These are phyloP conservation scores for Oxystoma pomonae DNA, from an alignment of 2,888 invertebrate species.

Conservation along the genomic window DNA sequence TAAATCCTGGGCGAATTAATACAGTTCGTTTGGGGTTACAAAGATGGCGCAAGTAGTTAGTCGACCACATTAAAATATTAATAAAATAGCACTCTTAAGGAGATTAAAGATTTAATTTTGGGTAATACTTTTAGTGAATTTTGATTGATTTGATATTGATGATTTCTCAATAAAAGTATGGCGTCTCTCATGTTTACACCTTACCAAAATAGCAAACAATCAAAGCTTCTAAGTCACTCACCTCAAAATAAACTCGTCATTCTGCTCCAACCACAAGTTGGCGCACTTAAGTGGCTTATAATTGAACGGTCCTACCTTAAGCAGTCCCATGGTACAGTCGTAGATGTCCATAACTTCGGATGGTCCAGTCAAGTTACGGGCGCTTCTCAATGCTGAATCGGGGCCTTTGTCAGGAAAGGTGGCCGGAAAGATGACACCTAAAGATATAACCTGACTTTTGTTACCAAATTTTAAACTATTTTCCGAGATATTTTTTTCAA, in stretches of 20 bases:
- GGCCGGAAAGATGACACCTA: constrained; percentile 87
- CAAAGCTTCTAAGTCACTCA: constrained; percentile 79
- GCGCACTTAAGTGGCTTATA: constrained; percentile 88
- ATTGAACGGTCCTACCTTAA: constrained; percentile 90
- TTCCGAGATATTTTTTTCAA: not conserved
- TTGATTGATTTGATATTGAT: no score
- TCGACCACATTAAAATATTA: no score
- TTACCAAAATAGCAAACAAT: no score
- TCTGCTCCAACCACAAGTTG: constrained; percentile 85
- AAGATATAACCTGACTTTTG: no score
- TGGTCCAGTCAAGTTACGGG: constrained; percentile 79
- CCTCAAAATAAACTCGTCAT: constrained; percentile 87
- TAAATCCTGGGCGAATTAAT: no score
- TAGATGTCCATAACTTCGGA: constrained; percentile 84
- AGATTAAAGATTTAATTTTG: no score
- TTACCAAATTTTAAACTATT: not conserved
- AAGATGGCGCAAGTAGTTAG: no score
- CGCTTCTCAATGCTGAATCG: constrained; percentile 73
- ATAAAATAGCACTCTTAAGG: no score
- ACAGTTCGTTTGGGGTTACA: no score
- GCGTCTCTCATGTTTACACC: no score
- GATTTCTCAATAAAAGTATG: no score
- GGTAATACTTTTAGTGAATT: no score
- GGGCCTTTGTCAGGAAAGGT: constrained; percentile 90
- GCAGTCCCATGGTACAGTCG: constrained; percentile 77